Evolutionary conservation across 2,797 vertebrate species (phyloP).

Genomic region (Myotis findleyi): DNA sequence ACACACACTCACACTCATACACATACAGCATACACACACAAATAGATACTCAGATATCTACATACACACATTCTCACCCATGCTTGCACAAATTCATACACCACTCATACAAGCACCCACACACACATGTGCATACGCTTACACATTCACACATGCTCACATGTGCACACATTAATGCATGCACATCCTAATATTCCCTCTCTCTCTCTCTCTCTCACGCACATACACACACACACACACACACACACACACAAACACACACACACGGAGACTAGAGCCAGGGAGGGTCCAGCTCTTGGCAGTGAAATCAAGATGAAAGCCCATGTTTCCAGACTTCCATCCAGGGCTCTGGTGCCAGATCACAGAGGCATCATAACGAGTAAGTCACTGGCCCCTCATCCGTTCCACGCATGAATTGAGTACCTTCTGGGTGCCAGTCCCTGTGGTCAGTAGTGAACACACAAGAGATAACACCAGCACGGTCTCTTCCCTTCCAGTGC

Average conservation of each 20-base stretch:
- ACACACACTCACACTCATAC: not conserved
- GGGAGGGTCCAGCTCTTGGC: no score
- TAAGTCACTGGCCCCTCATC: not conserved
- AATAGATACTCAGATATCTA: not conserved
- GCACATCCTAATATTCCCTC: not conserved
- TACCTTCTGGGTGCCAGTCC: accelerated
- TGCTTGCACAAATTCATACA: not conserved
- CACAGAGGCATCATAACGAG: no score
- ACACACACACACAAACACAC: not conserved
- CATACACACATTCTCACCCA: not conserved
- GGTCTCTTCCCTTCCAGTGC: not conserved
- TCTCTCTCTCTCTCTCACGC: not conserved
- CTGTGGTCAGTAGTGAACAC: not conserved
- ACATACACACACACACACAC: not conserved
- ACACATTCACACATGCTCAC: not conserved
- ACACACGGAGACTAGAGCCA: not conserved
- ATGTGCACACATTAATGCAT: not conserved
- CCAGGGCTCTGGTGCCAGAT: not conserved
- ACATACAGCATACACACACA: no score
- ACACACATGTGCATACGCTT: not conserved
- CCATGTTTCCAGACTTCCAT: not conserved
- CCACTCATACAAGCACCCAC: not conserved
- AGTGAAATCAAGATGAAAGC: not conserved
- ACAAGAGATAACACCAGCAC: not conserved
- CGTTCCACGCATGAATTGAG: accelerated